Base-by-base conservation (phyloP, 2,113 vertebrate genomes). In the Pseudolaguvia tuberculata region DNA sequence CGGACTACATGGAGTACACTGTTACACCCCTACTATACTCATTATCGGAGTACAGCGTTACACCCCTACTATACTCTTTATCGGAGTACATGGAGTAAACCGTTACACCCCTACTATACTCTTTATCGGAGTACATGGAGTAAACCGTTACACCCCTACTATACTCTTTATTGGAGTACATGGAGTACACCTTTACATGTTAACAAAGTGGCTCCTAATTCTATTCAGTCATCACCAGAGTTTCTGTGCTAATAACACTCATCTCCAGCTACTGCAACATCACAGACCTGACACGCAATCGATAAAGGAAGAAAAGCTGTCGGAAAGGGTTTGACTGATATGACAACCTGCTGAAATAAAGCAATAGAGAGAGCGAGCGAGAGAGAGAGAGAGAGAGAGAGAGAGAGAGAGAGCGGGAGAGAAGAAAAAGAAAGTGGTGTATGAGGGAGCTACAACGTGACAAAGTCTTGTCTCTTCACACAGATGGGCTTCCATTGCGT, bases 401-500 rank as follows among this genome's bases (percentile, higher is more conserved):
- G n/a, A 39, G 56, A 65, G 61, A 65, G 55, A 8, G 27, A 35
- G 45, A 27, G 39, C 11, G 17, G 39, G 55, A 42, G 35, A 23
- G 70, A 23, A 31, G 2, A 50, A 23, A 76, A 23, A 31, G 2
- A 57, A 67, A 39, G 14, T 23, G 18, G 53, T 42, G 62, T 35
- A 51, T 39, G 58, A 42, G 45, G 8, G 52, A 7, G 29, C 31
- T 50, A 14, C 2, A 4, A 17, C 3, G 10, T 20, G 35, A 65
- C 23, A 69, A 71, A 70, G 31, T 48, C 72, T 45, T 12, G 53
- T 58, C 35, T 59, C 45, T 39, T 27, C 29, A 53, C 47, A 21
- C 59, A 71, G 66, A 66, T 75, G 67, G 25, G 25, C 10, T 65
- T 62, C 51, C 68, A 75, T 67, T 66, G 67, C 65, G 53, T 78